Percentiles rank a stretch among this genome's conserved stretches.
Evolutionary conservation across 2,797 vertebrate species (phyloP).

Genomic region (Nyctalus aviator): DNA sequence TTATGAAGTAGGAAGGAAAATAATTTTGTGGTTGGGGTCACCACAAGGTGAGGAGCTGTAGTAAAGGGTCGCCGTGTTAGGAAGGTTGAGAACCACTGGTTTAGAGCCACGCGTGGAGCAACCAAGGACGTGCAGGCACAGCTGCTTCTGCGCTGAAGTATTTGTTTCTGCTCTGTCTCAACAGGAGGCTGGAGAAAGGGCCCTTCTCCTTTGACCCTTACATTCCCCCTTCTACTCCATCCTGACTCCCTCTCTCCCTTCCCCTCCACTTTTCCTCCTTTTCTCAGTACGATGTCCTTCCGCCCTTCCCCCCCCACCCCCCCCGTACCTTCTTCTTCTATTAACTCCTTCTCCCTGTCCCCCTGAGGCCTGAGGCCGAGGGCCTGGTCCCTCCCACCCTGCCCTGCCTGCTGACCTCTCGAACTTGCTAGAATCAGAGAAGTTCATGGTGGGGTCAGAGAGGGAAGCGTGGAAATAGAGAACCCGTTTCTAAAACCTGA

Average conservation of each 20-base stretch:
- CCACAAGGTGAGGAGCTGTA: no score
- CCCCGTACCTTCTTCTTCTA: background rate
- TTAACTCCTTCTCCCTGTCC: background rate
- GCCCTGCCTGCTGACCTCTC: background rate
- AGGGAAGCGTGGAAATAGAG: background rate
- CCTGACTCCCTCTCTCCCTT: background rate
- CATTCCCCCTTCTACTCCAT: background rate
- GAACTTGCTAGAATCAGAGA: background rate
- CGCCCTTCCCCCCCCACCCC: background rate
- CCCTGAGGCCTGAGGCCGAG: background rate
- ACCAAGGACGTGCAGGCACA: background rate
- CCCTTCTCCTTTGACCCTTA: background rate
- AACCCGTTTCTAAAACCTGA: background rate
- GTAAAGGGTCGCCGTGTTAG: no score
- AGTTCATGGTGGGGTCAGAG: background rate
- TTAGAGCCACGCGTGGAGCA: background rate
- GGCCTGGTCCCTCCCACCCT: background rate
- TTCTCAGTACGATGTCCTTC: background rate
- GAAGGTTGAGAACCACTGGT: no score
- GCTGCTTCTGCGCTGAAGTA: background rate
- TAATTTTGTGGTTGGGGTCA: no score
- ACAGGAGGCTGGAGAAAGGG: background rate
- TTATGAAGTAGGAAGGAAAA: no score
- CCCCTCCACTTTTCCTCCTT: background rate
- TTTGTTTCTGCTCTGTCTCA: background rate